Evolutionary conservation across 2,113 vertebrate genomes (phyloP), one percentile per base, ranked within the genome.

Genomic region (Ameiurus melas): DNA sequence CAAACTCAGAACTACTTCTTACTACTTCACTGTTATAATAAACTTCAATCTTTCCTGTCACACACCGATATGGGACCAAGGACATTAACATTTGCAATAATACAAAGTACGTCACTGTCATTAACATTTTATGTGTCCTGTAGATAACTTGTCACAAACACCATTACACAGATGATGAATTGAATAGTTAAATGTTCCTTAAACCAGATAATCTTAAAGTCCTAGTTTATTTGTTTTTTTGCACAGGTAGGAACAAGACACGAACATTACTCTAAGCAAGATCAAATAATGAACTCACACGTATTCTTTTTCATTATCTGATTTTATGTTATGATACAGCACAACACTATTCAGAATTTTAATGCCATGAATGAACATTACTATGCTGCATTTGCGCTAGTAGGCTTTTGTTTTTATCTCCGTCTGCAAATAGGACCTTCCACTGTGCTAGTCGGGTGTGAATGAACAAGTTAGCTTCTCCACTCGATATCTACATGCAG

Each of bases 391-490:
- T 66, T 27, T 83, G 33, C 47, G 12, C 81, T 43, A 39, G 6
- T 83, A 16, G 47, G 36, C 36, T 13, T 64, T 47, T 39, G 25
- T 79, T 55, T 55, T n/a, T 9, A n/a, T 79, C 77, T 79, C 47
- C 4, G 25, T 78, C 5, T n/a, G 27, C 16, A 17, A 43, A 51
- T 78, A 78, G 43, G 75, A 27, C 51, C 25, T n/a, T 14, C 6
- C 27, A n/a, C 43, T 16, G 43, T 47, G 71, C 20, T 51, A 78
- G 12, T 78, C 77, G 16, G 10, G 55, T 82, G 80, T 60, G 33
- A 60, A 82, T 25, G 33, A 79, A 89, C 77, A 57, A 39, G 80
- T 84, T 86, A 88, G 27, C 53, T 27, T 68, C 73, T 43, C 84
- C 75, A 60, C 10, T 70, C 22, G 77, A 88, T 30, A 88, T 84